Evolutionary conservation across 2,888 invertebrate species (phyloP).

Genomic region (Oscheius sp.): DNA sequence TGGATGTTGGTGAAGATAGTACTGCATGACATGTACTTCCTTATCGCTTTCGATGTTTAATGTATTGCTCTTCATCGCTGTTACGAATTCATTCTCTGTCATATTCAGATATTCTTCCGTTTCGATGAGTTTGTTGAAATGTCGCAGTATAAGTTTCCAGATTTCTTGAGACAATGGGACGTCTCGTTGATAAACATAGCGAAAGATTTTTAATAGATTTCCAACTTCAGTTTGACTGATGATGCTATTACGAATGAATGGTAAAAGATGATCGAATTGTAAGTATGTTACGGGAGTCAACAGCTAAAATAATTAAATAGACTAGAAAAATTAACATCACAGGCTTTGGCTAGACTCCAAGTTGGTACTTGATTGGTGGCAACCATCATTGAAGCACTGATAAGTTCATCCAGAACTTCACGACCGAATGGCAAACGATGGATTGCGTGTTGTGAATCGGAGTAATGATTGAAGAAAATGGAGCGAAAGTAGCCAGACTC

Average conservation of each 20-base stretch:
- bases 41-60: conserved; percentile 10
- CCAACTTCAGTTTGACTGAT: conserved; percentile 2
- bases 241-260: background rate
- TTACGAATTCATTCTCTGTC: conserved; percentile 5
- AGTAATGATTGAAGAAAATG: background rate
- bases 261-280: conserved; percentile 11
- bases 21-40: background rate
- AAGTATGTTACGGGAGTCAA: background rate
- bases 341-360: conserved; percentile 2
- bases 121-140: conserved; percentile 3
- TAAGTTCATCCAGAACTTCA: background rate
- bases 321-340: background rate
- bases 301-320: background rate
- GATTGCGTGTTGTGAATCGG: background rate
- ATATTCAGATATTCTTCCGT: conserved; percentile 4
- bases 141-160: background rate
- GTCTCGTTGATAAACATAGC: background rate
- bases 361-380: background rate
- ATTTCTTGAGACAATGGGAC: background rate
- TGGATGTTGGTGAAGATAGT: conserved; percentile 1
- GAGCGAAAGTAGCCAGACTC: conserved; percentile 3
- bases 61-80: background rate
- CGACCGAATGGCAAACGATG: background rate
- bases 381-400: background rate
- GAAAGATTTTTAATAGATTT: conserved; percentile 1